These are phyloP conservation scores for Melanotaenia maccullochi DNA, from an alignment of 2,797 vertebrate species.

Conservation along the genomic window DNA sequence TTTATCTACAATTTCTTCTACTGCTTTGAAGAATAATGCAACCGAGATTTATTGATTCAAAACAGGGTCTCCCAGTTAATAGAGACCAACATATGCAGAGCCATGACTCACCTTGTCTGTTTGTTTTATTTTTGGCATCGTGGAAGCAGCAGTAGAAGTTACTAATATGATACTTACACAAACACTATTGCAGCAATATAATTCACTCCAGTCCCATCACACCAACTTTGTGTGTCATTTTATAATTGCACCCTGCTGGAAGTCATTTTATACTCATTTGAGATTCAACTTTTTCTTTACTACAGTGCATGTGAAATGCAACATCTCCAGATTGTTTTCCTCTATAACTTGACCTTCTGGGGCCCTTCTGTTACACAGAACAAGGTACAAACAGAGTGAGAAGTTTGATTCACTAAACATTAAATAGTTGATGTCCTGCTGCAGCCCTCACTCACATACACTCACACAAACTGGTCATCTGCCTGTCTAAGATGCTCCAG, in stretches of 20 bases:
- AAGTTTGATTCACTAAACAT: constrained; percentile 55
- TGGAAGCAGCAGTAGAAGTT: constrained; percentile 11
- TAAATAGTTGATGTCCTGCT: constrained; percentile 31
- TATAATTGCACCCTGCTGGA: not conserved
- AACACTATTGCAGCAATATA: constrained; percentile 6
- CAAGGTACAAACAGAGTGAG: constrained; percentile 22
- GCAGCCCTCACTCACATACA: not conserved
- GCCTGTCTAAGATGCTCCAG: constrained; percentile 22
- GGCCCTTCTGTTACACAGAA: no score
- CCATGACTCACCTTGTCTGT: constrained; percentile 54
- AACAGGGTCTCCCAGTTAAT: constrained; percentile 51
- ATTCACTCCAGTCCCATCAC: constrained; percentile 21
- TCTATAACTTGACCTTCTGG: no score
- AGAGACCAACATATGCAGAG: constrained; percentile 40
- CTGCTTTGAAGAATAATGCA: constrained; percentile 15
- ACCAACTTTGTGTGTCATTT: not conserved
- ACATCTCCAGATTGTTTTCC: not conserved
- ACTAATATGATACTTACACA: constrained; percentile 42
- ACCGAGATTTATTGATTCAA: constrained; percentile 40
- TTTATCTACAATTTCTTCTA: constrained; percentile 11
- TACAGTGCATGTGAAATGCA: no score
- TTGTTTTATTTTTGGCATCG: constrained; percentile 61
- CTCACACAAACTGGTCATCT: constrained; percentile 8
- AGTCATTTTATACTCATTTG: not conserved
- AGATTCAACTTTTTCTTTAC: not conserved